Percentiles rank a stretch among this genome's conserved stretches.
phyloP scores from a whole-genome alignment of 2,888 invertebrate genomes.

The Rhingia campestris region DNA sequence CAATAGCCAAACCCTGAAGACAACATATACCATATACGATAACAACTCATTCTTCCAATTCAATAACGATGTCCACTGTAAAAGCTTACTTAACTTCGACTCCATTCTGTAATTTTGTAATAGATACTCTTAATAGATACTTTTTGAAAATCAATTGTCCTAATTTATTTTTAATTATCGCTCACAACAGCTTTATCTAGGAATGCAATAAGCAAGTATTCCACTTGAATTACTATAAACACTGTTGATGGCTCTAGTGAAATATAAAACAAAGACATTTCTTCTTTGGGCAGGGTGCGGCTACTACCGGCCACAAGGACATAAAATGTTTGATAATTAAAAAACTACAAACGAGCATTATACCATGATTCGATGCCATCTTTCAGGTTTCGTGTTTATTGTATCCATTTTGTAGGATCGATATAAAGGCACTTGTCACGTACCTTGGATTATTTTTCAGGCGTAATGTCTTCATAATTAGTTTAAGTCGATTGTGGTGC shows the following conservation, averaged over 20 bases:
- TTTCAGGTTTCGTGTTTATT: constrained; percentile 58
- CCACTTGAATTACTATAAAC: constrained; percentile 38
- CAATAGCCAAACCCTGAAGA: too few relatives aligned
- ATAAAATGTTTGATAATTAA: constrained; percentile 43
- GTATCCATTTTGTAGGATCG: constrained; percentile 38
- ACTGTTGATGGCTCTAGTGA: constrained; percentile 40
- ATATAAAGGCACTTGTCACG: constrained; percentile 14
- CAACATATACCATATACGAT: too few relatives aligned
- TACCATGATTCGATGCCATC: constrained; percentile 54
- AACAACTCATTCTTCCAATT: too few relatives aligned
- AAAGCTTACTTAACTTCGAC: too few relatives aligned
- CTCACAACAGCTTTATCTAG: constrained; percentile 47
- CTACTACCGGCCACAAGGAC: constrained; percentile 20
- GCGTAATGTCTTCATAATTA: constrained; percentile 5
- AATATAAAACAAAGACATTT: background rate
- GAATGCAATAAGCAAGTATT: constrained; percentile 41
- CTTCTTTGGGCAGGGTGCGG: constrained; percentile 27
- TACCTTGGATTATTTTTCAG: background rate
- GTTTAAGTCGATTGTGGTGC: constrained; percentile 17
- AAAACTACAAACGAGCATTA: constrained; percentile 38
- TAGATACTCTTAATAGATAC: constrained; percentile 13
- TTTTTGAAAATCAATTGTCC: constrained; percentile 42
- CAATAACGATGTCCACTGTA: too few relatives aligned
- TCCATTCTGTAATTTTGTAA: too few relatives aligned
- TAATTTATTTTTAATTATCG: constrained; percentile 52